Conservation (phyloP, 2,797 vertebrate genomes). For the Pampus argenteus region DNA sequence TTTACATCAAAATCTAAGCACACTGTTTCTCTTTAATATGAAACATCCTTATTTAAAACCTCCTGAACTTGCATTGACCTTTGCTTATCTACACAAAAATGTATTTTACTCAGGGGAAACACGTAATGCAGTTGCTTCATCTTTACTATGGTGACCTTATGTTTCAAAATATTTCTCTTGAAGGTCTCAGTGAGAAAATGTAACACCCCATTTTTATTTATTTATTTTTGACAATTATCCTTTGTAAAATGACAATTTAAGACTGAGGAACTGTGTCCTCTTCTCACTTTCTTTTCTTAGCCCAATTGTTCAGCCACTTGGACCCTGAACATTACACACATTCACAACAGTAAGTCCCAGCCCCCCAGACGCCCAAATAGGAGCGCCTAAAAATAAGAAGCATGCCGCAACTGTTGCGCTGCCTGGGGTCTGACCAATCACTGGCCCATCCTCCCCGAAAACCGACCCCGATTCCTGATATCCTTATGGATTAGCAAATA, state of each 20-base stretch:
- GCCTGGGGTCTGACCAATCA: conserved; percentile 77
- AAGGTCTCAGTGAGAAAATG: background rate
- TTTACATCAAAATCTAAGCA: background rate
- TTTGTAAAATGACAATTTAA: background rate
- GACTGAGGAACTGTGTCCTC: background rate
- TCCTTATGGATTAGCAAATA: conserved; percentile 80
- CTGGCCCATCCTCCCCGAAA: conserved; percentile 58
- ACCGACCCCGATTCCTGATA: conserved; percentile 71
- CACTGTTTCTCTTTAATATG: background rate
- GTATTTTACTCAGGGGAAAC: conserved; percentile 64
- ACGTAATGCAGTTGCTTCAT: conserved; percentile 57
- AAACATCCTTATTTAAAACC: conserved; percentile 12
- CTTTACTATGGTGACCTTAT: conserved; percentile 63
- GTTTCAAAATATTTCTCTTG: conserved; percentile 14
- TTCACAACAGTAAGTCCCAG: conserved; percentile 64
- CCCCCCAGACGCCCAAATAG: conserved; percentile 70
- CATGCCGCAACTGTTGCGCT: conserved; percentile 75
- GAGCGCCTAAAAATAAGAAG: conserved; percentile 86
- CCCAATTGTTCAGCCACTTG: conserved; percentile 66
- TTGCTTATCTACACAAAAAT: conserved; percentile 48
- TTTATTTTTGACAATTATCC: conserved; percentile 7
- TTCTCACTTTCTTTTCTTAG: conserved; percentile 78
- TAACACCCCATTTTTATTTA: conserved; percentile 11
- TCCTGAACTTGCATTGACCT: conserved; percentile 42
- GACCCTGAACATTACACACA: conserved; percentile 69